phyloP scores from a whole-genome alignment of 2,888 invertebrate genomes.

The Octonoba sinensis region DNA sequence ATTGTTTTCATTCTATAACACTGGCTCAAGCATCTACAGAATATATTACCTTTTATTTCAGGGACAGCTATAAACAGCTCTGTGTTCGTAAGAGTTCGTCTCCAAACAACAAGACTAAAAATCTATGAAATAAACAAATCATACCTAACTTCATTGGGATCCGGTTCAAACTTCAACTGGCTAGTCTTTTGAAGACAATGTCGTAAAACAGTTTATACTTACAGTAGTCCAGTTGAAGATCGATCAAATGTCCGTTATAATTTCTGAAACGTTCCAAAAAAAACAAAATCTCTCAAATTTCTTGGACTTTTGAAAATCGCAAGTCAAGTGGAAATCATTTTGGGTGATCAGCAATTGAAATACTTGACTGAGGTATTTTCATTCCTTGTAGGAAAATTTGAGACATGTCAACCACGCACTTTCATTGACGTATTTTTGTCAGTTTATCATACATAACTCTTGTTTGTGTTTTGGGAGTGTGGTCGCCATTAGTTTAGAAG shows the following conservation, averaged over 20 bases:
- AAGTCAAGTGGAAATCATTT: too few species aligned
- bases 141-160: slow-evolving; percentile 45
- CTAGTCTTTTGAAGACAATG: slow-evolving; percentile 4
- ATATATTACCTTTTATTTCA: slow-evolving; percentile 49
- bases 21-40: slow-evolving; percentile 39
- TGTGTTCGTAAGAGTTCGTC: slow-evolving; percentile 27
- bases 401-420: too few species aligned
- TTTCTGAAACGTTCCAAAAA: too few species aligned
- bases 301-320: too few species aligned
- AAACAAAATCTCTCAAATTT: too few species aligned
- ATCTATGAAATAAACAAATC: slow-evolving; percentile 37
- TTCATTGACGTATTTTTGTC: too few species aligned
- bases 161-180: slow-evolving; percentile 27
- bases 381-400: too few species aligned
- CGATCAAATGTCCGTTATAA: not conserved
- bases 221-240: not conserved
- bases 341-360: too few species aligned
- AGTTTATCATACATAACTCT: too few species aligned
- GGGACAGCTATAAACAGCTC: slow-evolving; percentile 21
- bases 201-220: not conserved
- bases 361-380: too few species aligned
- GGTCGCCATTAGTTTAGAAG: too few species aligned
- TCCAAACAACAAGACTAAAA: slow-evolving; percentile 38
- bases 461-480: too few species aligned
- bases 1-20: slow-evolving; percentile 25